Conservation (phyloP, 2,113 vertebrate species). For the Fulmarus glacialis region DNA sequence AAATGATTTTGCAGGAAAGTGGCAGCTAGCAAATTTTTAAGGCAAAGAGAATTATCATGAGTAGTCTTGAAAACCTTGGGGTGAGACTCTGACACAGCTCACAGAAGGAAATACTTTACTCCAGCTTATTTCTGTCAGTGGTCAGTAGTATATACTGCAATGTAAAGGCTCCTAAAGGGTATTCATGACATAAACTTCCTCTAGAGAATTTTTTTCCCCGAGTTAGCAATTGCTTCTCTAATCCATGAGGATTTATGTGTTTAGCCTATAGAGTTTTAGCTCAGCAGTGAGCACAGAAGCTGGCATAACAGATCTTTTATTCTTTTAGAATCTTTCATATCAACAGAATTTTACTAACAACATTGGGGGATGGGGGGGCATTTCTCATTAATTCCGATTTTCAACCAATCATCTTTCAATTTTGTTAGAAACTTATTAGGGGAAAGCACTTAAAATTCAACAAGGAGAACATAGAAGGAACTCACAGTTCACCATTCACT, state of each 20-base stretch:
- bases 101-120: neutral
- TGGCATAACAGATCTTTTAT: neutral
- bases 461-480: neutral
- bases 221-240: neutral
- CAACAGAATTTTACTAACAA: neutral
- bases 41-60: neutral
- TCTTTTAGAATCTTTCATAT: neutral
- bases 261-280: neutral
- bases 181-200: neutral
- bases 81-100: neutral
- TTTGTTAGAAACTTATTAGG: neutral
- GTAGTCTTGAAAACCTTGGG: neutral
- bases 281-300: neutral
- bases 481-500: neutral
- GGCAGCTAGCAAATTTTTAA: neutral
- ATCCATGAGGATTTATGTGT: neutral
- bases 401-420: neutral
- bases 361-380: accelerated
- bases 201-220: neutral
- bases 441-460: neutral
- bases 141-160: neutral
- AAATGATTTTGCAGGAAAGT: neutral
- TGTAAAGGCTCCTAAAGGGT: neutral
- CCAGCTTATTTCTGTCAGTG: neutral
- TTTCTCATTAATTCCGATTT: neutral